These are phyloP conservation scores for Halyomorpha halys DNA, from an alignment of 1,140 invertebrate genomes.

Conservation along the genomic window DNA sequence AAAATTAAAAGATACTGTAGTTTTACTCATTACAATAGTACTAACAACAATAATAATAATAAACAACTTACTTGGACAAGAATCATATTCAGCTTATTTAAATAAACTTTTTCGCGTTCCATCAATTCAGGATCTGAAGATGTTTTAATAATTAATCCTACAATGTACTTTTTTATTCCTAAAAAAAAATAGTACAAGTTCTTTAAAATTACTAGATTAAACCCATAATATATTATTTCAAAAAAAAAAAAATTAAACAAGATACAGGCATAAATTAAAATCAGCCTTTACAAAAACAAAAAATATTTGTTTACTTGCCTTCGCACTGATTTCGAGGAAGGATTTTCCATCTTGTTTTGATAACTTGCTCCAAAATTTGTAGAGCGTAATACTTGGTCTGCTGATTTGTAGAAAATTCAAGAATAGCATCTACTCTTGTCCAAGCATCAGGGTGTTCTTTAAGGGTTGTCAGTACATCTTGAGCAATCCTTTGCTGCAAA, in stretches of 20 bases:
- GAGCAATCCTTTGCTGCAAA: slow-evolving; percentile 75
- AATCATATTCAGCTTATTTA: slow-evolving; percentile 99
- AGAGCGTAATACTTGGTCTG: slow-evolving; percentile 99
- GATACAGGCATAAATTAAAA: not conserved
- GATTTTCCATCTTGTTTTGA: slow-evolving; percentile 98
- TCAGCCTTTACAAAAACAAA: not conserved
- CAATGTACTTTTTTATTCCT: slow-evolving; percentile 96
- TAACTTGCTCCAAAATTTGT: slow-evolving; percentile 98
- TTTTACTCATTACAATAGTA: no score
- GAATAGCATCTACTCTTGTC: slow-evolving; percentile 96
- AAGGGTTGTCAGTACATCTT: slow-evolving; percentile 86
- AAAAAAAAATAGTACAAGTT: slow-evolving; percentile 24
- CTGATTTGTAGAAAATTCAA: slow-evolving; percentile 86
- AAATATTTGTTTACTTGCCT: slow-evolving; percentile 43
- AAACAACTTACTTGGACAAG: slow-evolving; percentile 65
- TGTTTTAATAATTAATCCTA: slow-evolving; percentile 96
- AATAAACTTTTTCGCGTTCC: slow-evolving; percentile 90
- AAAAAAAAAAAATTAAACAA: slow-evolving; percentile 1
- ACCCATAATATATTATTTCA: no score
- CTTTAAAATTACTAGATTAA: no score
- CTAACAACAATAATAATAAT: no score
- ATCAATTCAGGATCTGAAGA: slow-evolving; percentile 82
- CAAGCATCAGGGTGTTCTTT: slow-evolving; percentile 99
- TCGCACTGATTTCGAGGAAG: slow-evolving; percentile 96
- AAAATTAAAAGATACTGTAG: no score